Evolutionary conservation across 2,888 invertebrate genomes (phyloP).

Genomic region (Metallyticus violacea): DNA sequence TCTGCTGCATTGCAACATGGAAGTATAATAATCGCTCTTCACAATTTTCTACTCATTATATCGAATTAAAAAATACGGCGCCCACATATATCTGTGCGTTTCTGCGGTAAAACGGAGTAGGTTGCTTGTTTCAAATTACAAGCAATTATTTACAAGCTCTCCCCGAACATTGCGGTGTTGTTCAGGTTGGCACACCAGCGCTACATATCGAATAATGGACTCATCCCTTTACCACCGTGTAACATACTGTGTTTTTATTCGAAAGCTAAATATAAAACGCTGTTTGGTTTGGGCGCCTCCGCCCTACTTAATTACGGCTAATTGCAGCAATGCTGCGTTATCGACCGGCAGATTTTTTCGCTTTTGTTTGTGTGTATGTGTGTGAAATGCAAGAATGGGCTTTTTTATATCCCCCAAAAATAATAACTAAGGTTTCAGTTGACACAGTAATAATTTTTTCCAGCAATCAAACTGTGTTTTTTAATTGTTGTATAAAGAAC

Average conservation of each 20-base stretch:
- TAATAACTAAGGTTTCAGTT: neutral
- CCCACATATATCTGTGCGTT: neutral
- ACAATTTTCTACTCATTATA: slow-evolving; percentile 9
- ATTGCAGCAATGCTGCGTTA: neutral
- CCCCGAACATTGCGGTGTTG: neutral
- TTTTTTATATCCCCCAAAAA: neutral
- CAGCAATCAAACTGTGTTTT: neutral
- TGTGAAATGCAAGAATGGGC: neutral
- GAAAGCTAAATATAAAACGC: slow-evolving; percentile 8
- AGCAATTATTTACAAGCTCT: neutral
- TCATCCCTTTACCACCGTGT: neutral
- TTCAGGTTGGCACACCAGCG: neutral
- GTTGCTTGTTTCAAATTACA: slow-evolving; percentile 1
- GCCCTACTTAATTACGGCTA: slow-evolving; percentile 1
- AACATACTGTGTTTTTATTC: neutral
- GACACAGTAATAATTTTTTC: neutral
- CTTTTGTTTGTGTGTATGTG: neutral
- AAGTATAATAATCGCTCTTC: neutral
- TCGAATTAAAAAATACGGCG: neutral
- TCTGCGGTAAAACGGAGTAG: neutral
- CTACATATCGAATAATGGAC: neutral
- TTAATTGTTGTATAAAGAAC: neutral
- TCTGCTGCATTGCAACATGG: neutral
- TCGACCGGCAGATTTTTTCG: neutral
- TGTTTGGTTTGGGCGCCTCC: neutral